These are phyloP conservation scores for Pegoplata infirma DNA, from an alignment of 2,888 invertebrate genomes.

Conservation along the genomic window DNA sequence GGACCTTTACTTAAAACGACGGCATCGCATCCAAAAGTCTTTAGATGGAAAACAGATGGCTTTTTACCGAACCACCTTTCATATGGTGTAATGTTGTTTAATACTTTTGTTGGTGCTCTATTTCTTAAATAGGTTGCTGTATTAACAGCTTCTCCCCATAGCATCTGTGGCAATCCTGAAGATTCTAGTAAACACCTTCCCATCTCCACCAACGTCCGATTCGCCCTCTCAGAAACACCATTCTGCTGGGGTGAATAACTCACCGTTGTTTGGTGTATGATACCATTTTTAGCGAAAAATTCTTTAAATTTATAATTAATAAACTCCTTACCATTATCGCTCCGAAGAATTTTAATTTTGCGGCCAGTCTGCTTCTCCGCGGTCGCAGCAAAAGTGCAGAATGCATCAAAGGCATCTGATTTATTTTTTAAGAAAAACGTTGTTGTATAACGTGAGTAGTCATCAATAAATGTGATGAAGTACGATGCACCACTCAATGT, in stretches of 20 bases:
- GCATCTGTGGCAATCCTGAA: conserved; percentile 26
- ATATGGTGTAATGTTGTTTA: conserved; percentile 31
- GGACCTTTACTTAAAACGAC: conserved; percentile 24
- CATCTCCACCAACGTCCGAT: conserved; percentile 44
- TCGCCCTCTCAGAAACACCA: conserved; percentile 38
- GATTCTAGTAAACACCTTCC: conserved; percentile 28
- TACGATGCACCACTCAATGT: neutral
- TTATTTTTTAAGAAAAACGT: neutral
- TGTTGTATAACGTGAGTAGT: neutral
- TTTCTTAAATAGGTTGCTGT: conserved; percentile 40
- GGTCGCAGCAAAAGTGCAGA: conserved; percentile 21
- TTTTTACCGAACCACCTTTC: conserved; percentile 31
- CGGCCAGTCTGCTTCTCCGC: conserved; percentile 43
- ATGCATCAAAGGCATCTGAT: conserved; percentile 18
- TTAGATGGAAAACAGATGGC: conserved; percentile 19
- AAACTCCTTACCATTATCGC: conserved; percentile 30
- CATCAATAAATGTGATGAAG: conserved; percentile 5
- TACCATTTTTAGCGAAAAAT: conserved; percentile 6
- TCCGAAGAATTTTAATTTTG: conserved; percentile 4
- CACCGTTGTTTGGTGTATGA: conserved; percentile 40
- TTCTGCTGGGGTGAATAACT: conserved; percentile 41
- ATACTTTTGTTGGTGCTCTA: conserved; percentile 38
- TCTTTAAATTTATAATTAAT: conserved; percentile 27
- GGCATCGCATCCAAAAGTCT: conserved; percentile 42
- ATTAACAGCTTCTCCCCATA: conserved; percentile 45